These are phyloP conservation scores for Sisyra nigra DNA, from an alignment of 2,888 invertebrate genomes.

Conservation along the genomic window DNA sequence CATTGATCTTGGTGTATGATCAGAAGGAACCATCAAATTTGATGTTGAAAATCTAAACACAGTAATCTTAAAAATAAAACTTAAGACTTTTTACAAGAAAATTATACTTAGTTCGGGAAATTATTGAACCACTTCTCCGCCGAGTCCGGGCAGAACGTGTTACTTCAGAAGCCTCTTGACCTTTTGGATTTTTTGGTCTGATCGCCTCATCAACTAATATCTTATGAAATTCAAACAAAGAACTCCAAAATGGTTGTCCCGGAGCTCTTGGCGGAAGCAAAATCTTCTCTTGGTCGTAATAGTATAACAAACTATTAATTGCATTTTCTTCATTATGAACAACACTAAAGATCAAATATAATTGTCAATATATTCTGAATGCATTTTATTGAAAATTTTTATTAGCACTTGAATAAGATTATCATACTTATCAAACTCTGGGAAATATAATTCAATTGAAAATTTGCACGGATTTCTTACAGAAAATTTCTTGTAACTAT, in stretches of 20 bases:
- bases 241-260: conserved; percentile 21
- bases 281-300: conserved; percentile 24
- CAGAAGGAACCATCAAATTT: no score
- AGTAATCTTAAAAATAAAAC: no score
- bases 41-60: no score
- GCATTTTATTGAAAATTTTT: no score
- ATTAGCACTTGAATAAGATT: no score
- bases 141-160: background rate
- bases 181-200: background rate
- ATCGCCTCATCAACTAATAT: conserved; percentile 1
- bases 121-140: background rate
- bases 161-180: background rate
- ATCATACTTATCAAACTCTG: conserved; percentile 46
- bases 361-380: no score
- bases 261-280: conserved; percentile 23
- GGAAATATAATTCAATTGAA: conserved; percentile 50
- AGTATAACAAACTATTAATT: conserved; percentile 15
- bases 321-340: conserved; percentile 22
- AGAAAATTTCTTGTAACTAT: conserved; percentile 38
- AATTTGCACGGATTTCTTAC: conserved; percentile 45
- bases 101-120: no score
- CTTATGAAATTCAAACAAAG: conserved; percentile 21
- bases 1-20: no score
- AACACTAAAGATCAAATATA: no score
- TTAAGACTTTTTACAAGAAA: no score